Evolutionary conservation across 2,113 vertebrate species (phyloP).

Genomic region (Heterocephalus glaber): DNA sequence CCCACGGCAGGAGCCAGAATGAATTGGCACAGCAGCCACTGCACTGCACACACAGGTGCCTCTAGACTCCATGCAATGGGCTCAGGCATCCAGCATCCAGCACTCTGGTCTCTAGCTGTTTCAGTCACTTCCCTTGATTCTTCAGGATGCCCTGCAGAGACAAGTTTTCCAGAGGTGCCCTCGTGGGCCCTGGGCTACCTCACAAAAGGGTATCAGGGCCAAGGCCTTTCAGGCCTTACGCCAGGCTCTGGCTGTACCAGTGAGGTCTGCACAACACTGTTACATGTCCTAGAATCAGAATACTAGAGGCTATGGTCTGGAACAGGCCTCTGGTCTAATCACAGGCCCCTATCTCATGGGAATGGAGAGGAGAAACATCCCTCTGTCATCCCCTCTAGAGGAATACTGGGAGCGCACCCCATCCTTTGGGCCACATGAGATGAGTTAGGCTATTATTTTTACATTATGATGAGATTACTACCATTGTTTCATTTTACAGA

Average conservation of each 20-base stretch:
- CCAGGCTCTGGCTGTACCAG: background rate
- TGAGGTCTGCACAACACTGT: background rate
- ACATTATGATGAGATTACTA: background rate
- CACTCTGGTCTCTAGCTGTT: background rate
- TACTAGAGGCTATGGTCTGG: background rate
- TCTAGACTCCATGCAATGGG: background rate
- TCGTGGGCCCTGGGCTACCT: background rate
- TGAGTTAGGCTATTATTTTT: background rate
- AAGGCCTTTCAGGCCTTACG: background rate
- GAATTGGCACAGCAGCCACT: background rate
- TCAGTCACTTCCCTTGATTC: background rate
- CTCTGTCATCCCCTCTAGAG: background rate
- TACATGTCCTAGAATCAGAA: background rate
- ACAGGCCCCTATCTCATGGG: background rate
- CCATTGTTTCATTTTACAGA: background rate
- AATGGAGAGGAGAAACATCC: background rate
- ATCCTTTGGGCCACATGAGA: no score
- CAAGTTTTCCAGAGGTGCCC: background rate
- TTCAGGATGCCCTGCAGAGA: background rate
- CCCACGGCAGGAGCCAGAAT: background rate
- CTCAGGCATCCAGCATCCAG: background rate
- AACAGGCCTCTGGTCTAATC: background rate
- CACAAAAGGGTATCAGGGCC: background rate
- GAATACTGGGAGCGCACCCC: no score
- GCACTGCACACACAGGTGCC: background rate